Conservation (phyloP, 2,113 vertebrate species). For the Pithys albifrons region DNA sequence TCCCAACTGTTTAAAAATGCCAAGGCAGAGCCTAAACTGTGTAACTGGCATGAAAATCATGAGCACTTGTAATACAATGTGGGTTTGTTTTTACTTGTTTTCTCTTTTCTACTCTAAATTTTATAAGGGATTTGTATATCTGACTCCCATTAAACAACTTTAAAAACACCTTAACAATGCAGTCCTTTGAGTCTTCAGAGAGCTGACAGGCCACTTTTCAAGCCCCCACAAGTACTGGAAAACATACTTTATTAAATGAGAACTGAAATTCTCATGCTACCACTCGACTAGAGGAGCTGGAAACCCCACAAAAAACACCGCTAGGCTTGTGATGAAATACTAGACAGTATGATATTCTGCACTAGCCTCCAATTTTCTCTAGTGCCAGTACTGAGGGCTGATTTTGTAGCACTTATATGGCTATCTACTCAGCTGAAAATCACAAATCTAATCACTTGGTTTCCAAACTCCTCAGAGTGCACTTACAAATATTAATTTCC, state of each 20-base stretch:
- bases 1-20: background rate
- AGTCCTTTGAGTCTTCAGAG: background rate
- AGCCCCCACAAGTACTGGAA: background rate
- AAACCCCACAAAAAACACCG: background rate
- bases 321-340: slow-evolving; percentile 24
- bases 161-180: background rate
- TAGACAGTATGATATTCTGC: background rate
- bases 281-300: background rate
- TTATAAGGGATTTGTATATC: slow-evolving; percentile 26
- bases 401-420: background rate
- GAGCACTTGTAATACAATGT: background rate
- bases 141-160: slow-evolving; percentile 6
- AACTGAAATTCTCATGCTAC: slow-evolving; percentile 22
- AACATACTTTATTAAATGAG: slow-evolving; percentile 9
- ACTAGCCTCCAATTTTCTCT: slow-evolving; percentile 13
- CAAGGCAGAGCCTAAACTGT: background rate
- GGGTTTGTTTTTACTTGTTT: slow-evolving; percentile 10
- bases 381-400: background rate
- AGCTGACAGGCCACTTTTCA: background rate
- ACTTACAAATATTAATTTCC: slow-evolving; percentile 52
- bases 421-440: slow-evolving; percentile 39
- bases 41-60: background rate
- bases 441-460: slow-evolving; percentile 34
- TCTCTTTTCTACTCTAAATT: slow-evolving; percentile 10
- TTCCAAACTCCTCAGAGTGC: slow-evolving; percentile 28